Evolutionary conservation across 2,888 invertebrate genomes (phyloP).

Genomic region (Drosophila stalkeri): DNA sequence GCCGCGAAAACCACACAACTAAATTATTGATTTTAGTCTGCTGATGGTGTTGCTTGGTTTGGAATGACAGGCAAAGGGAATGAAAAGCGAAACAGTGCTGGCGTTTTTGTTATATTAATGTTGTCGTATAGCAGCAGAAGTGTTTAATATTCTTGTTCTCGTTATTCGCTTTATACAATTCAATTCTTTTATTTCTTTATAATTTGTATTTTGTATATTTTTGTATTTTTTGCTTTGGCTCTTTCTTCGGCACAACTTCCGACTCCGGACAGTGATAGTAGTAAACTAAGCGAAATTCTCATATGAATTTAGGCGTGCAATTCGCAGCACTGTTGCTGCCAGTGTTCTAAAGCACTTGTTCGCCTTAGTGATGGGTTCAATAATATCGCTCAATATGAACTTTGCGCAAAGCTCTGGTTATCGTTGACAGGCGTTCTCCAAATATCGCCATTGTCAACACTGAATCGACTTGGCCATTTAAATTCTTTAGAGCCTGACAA

Average conservation of each 20-base stretch:
- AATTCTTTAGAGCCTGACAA: background rate
- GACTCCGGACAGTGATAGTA: conserved; percentile 51
- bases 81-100: conserved; percentile 42
- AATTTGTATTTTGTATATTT: background rate
- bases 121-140: conserved; percentile 41
- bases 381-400: background rate
- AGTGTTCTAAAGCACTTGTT: conserved; percentile 25
- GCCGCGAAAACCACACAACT: conserved; percentile 77
- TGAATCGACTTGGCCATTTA: background rate
- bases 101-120: conserved; percentile 17
- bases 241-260: conserved; percentile 49
- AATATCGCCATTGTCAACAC: background rate
- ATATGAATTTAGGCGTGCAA: conserved; percentile 29
- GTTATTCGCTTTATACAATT: conserved; percentile 52
- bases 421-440: background rate
- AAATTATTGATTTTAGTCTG: conserved; percentile 75
- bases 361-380: conserved; percentile 24
- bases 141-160: conserved; percentile 52
- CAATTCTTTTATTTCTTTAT: conserved; percentile 19
- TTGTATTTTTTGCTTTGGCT: conserved; percentile 16
- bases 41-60: conserved; percentile 60
- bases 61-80: conserved; percentile 55
- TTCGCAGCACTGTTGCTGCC: conserved; percentile 36
- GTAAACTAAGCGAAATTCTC: conserved; percentile 50
- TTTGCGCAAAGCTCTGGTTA: conserved; percentile 5